Conservation (phyloP, 1,140 invertebrate genomes). For the Tetramorium simillimum region DNA sequence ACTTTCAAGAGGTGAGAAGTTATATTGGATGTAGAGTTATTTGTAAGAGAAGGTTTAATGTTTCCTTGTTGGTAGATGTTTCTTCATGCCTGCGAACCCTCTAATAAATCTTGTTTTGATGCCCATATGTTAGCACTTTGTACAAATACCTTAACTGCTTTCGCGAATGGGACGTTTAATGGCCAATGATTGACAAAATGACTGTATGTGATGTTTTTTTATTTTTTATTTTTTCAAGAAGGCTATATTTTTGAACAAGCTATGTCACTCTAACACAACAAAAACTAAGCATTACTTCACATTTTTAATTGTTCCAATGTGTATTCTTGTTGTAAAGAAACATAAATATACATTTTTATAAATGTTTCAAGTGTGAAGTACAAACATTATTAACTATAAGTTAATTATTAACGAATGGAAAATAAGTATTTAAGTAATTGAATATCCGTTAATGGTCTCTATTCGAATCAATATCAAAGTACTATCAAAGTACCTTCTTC, state of each 20-base stretch:
- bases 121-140: conserved; percentile 60
- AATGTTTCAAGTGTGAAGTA: neutral
- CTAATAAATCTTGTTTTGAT: conserved; percentile 29
- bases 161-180: conserved; percentile 61
- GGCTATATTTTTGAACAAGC: neutral
- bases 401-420: neutral
- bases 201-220: conserved; percentile 8
- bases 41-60: conserved; percentile 14
- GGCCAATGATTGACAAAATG: conserved; percentile 51
- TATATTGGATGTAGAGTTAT: conserved; percentile 12
- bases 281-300: conserved; percentile 8
- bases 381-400: neutral
- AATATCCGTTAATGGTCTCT: conserved; percentile 1
- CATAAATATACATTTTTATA: neutral
- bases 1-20: conserved; percentile 2
- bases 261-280: neutral
- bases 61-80: conserved; percentile 21
- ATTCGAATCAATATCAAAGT: neutral
- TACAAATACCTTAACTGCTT: conserved; percentile 66
- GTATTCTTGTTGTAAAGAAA: neutral
- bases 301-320: neutral
- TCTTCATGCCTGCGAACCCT: conserved; percentile 27
- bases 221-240: conserved; percentile 4
- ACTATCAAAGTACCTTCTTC: neutral
- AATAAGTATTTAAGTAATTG: neutral